These are phyloP conservation scores for Mythimna impura DNA, from an alignment of 2,888 invertebrate species.

Conservation along the genomic window DNA sequence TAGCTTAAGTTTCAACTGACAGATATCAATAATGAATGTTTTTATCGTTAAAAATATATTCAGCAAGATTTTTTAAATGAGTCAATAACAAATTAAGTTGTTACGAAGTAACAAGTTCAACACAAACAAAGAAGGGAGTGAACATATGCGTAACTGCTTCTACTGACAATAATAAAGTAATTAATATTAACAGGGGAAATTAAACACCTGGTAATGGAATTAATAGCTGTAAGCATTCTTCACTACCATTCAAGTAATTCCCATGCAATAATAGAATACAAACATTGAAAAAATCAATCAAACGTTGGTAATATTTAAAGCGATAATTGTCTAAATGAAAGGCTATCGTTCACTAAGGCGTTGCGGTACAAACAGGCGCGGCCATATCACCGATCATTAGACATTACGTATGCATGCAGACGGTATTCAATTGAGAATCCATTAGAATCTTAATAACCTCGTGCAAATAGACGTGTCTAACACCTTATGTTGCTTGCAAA, in stretches of 20 bases:
- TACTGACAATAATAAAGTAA: conserved; percentile 37
- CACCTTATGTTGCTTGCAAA: conserved; percentile 50
- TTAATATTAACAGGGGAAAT: conserved; percentile 46
- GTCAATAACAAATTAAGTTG: conserved; percentile 14
- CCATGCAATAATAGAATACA: conserved; percentile 19
- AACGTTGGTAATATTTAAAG: conserved; percentile 43
- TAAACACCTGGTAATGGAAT: conserved; percentile 28
- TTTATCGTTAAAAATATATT: conserved; percentile 24
- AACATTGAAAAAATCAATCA: conserved; percentile 29
- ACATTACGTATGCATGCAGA: conserved; percentile 49
- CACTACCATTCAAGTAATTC: conserved; percentile 6
- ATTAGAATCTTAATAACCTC: conserved; percentile 56
- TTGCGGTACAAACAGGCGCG: conserved; percentile 17
- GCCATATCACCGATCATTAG: conserved; percentile 45
- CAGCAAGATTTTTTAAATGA: conserved; percentile 17
- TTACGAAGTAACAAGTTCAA: conserved; percentile 9
- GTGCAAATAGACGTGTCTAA: conserved; percentile 52
- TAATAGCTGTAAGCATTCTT: conserved; percentile 10
- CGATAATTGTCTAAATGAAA: conserved; percentile 52
- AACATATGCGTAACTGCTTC: conserved; percentile 25
- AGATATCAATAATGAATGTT: conserved; percentile 26
- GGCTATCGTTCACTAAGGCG: conserved; percentile 47
- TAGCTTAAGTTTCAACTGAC: conserved; percentile 33
- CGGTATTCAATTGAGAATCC: conserved; percentile 51
- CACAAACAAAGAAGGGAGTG: conserved; percentile 11